These are phyloP conservation scores for Microvelia longipes DNA, from an alignment of 1,140 invertebrate genomes.

Conservation along the genomic window DNA sequence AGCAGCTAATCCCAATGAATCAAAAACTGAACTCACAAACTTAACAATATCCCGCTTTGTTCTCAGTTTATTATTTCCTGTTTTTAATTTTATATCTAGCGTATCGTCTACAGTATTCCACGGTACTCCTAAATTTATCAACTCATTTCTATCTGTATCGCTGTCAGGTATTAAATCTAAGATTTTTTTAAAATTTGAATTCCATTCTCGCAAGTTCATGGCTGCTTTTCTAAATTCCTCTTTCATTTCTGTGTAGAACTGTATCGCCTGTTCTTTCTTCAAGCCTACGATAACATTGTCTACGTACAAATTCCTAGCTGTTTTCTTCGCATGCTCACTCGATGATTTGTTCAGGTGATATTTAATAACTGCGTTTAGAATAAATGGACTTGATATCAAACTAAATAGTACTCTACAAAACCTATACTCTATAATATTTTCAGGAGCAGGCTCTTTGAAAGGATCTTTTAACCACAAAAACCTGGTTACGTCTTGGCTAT, in stretches of 20 bases:
- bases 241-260: background rate
- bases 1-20: background rate
- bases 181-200: background rate
- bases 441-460: background rate
- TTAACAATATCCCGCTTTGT: background rate
- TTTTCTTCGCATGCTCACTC: background rate
- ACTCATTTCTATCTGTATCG: background rate
- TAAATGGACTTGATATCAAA: background rate
- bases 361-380: background rate
- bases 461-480: background rate
- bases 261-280: background rate
- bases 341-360: background rate
- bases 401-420: background rate
- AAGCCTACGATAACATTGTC: background rate
- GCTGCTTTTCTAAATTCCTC: background rate
- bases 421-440: background rate
- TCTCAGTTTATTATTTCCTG: background rate
- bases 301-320: background rate
- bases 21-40: background rate
- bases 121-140: background rate
- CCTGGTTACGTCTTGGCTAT: background rate
- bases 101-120: background rate
- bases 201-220: background rate
- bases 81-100: background rate
- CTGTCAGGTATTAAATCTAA: background rate